Base-by-base conservation (phyloP, 2,888 invertebrate species). In the Agrochola lota region DNA sequence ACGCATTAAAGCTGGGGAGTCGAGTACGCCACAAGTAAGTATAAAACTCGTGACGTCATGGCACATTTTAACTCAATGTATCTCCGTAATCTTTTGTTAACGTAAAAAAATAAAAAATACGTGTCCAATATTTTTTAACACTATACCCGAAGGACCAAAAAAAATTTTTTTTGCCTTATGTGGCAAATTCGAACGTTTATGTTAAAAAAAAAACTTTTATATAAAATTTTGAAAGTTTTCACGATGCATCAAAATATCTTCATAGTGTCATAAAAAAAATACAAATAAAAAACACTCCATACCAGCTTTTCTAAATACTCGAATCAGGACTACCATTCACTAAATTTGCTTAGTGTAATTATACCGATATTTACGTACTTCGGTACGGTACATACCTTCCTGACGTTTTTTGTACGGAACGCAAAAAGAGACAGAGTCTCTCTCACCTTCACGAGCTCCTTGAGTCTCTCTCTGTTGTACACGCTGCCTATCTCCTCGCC, bases 401-500 rank as follows among this genome's bases (percentile, higher is more conserved):
- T 26, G 6, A 83, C 73, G 43, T 74, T 74, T 75, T 80, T 87
- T 70, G 70, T 77, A 67, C 81, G 76, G 71, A 85, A 85, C 64
- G 81, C 78, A 79, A 74, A 91, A 76, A 92, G 97, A 73, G 71
- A 80, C 62, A 84, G 57, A 0, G 85, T 84, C 87, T 84, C 84
- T 12, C 86, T 76, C 85, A 99, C 99, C 97, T 98, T 98, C 71
- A 99, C 98, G 62, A 99, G 97, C 92, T 99, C 99, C 96, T 99
- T 99, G 40, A 99, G 97, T 68, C 99, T 97, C 92, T 99, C 99
- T 76, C 99, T 97, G 93, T 99, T 99, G 96, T 99, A 99, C 0
- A 99, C 99, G 92, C 98, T 99, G 74, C 99, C 99, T 83, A 99
- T 99, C 97, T 99, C 99, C 94, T 99, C 99, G 7, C 99, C 99